Base-by-base conservation (phyloP, 2,888 invertebrate genomes). In the Mythimna loreyi region DNA sequence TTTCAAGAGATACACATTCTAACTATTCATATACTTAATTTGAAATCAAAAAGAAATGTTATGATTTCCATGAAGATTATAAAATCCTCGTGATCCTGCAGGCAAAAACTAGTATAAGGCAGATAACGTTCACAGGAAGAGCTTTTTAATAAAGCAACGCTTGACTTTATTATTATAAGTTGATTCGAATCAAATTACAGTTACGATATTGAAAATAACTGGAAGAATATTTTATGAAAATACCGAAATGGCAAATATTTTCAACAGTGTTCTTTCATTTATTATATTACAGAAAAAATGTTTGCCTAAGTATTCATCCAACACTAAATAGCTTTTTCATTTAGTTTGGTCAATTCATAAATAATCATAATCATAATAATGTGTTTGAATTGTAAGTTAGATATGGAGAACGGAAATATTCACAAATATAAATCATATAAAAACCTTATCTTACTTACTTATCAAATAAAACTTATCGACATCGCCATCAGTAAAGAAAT, bases 401-500 rank as follows among this genome's bases (percentile, higher is more conserved):
- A 19, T 30, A 0, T 33, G 43, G 0, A 50, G 8, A 52, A 28
- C 0, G 2, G 52, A 23, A n/a, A n/a, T 36, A 72, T 23, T 33
- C 3, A 7, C n/a, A 65, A 64, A 21, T 9, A 55, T 23, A 43
- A 45, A 56, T 45, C 5, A 30, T 16, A 47, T 40, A 21, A 53
- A 56, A 66, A 65, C 6, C 23, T 72, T 75, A 70, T 60, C 60
- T 49, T 43, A 57, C 11, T 52, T 21, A 40, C 5, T 16, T 40
- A 57, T 56, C 21, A 64, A 67, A 79, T 61, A 50, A 58, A 70
- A 33, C 13, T 65, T 77, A 82, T 72, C 77, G 76, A 83, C 45
- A 72, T 64, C 64, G 40, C 71, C 47, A 78, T 75, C 63, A 30
- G 62, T 36, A 59, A 50, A 64, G 36, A 49, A 19, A 49, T 67